These are phyloP conservation scores for Standfussiana lucernea DNA, from an alignment of 2,888 invertebrate genomes.

Conservation along the genomic window DNA sequence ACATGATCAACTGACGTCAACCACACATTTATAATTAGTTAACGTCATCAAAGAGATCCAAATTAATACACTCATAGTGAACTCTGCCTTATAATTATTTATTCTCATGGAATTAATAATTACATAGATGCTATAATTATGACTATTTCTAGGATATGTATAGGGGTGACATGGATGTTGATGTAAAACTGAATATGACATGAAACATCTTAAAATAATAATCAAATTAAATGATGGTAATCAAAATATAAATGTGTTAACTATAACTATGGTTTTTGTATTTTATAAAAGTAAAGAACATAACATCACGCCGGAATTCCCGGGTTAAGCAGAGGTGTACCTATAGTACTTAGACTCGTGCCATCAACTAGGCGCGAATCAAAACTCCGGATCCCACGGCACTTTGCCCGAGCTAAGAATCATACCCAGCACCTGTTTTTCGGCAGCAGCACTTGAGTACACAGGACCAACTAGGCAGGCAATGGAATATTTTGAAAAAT, in stretches of 20 bases:
- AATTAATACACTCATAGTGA: conserved; percentile 48
- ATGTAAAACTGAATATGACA: conserved; percentile 39
- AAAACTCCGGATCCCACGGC: not conserved
- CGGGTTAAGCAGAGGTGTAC: not conserved
- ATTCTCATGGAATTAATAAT: conserved; percentile 64
- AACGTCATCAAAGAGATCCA: conserved; percentile 43
- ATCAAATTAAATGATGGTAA: no score
- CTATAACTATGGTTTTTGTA: no score
- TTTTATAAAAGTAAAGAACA: not conserved
- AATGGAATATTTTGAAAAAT: not conserved
- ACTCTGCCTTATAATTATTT: conserved; percentile 65
- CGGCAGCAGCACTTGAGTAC: not conserved
- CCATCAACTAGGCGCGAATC: not conserved
- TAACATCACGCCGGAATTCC: not conserved
- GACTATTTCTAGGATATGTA: conserved; percentile 52
- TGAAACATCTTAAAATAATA: not conserved
- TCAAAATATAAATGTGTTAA: not conserved
- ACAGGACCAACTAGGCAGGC: not conserved
- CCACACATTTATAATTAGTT: conserved; percentile 50
- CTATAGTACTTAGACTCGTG: not conserved
- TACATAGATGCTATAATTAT: conserved; percentile 57
- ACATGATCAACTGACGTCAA: conserved; percentile 14
- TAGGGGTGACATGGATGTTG: conserved; percentile 32
- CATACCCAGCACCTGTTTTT: not conserved
- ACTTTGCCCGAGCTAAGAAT: not conserved